A percentile compares a stretch with the other conserved stretches of the same genome.
phyloP scores from a whole-genome alignment of 2,888 invertebrate genomes.

The Pachydiplax longipennis region DNA sequence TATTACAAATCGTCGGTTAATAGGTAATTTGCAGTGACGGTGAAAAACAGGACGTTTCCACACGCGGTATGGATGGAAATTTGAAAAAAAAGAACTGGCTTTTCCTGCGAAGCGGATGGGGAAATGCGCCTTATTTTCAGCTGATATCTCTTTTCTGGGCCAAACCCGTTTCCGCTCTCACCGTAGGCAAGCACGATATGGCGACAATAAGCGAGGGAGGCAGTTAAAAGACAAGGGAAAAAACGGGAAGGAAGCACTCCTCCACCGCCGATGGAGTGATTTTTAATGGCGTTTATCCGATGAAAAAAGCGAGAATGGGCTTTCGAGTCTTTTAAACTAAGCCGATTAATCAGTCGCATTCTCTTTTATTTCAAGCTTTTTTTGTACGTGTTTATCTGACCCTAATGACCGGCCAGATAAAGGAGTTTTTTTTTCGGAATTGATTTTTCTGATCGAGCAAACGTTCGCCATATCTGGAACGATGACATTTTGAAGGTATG shows the following conservation, averaged over 20 bases:
- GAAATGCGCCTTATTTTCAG: not conserved
- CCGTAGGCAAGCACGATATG: no score
- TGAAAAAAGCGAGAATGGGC: not conserved
- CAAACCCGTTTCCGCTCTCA: no score
- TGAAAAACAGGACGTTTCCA: not conserved
- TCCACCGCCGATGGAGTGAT: not conserved
- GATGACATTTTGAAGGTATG: not conserved
- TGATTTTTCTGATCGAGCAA: not conserved
- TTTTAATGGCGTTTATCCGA: not conserved
- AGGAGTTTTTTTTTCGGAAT: not conserved
- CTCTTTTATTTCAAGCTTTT: not conserved
- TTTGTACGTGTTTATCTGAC: not conserved
- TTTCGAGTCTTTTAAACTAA: not conserved
- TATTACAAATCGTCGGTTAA: not conserved
- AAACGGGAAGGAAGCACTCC: not conserved
- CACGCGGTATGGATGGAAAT: not conserved
- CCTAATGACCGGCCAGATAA: not conserved
- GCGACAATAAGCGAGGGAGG: no score
- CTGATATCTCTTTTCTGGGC: not conserved
- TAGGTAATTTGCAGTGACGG: not conserved
- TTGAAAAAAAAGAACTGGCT: not conserved
- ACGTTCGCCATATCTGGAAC: not conserved
- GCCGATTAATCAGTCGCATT: not conserved
- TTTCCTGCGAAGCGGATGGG: not conserved
- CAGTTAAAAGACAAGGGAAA: no score